These are phyloP conservation scores for Pangasianodon hypophthalmus DNA, from an alignment of 2,113 vertebrate genomes.

Conservation along the genomic window DNA sequence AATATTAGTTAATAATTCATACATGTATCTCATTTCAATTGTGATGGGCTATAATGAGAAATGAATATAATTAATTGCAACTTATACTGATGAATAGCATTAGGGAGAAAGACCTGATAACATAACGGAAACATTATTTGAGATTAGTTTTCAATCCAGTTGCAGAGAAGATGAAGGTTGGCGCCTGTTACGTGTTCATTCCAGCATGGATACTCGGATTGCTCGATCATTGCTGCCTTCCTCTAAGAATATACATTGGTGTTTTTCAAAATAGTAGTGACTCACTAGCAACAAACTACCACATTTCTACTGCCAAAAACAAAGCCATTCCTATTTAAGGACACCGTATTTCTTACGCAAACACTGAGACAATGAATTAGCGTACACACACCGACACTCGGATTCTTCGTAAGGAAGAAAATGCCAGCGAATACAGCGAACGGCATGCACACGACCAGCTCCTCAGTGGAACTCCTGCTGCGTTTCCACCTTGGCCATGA, in stretches of 20 bases:
- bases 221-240: background rate
- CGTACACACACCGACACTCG: background rate
- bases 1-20: slow-evolving; percentile 8
- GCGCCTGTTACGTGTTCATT: background rate
- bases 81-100: background rate
- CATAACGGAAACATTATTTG: background rate
- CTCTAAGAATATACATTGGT: background rate
- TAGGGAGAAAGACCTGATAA: background rate
- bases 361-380: background rate
- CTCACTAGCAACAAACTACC: background rate
- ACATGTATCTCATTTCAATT: background rate
- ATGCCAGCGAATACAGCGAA: background rate
- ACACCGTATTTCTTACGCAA: background rate
- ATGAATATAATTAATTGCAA: background rate
- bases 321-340: background rate
- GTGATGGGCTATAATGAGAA: background rate
- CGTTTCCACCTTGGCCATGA: slow-evolving; percentile 36
- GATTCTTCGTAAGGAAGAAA: background rate
- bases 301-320: background rate
- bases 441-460: slow-evolving; percentile 21
- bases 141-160: background rate
- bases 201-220: background rate
- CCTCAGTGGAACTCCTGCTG: slow-evolving; percentile 41
- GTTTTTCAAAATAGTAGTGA: background rate
- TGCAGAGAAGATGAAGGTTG: background rate